Evolutionary conservation across 2,113 vertebrate genomes (phyloP).

Genomic region (Macrotus californicus): DNA sequence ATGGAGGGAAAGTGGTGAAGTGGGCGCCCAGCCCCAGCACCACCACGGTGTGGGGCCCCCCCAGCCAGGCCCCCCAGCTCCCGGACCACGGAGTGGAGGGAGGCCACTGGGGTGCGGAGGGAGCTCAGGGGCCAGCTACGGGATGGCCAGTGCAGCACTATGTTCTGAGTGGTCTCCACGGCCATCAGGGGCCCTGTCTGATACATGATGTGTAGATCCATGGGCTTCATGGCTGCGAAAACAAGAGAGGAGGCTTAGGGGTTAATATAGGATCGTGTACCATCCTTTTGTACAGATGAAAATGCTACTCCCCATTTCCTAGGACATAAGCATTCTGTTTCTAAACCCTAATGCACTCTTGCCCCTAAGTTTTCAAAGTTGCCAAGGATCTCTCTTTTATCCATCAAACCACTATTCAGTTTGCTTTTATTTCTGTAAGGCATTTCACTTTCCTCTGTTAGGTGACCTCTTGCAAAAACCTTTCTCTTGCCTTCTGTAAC

Average conservation of each 20-base stretch:
- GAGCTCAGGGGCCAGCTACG: slow-evolving; percentile 49
- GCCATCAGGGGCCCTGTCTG: slow-evolving; percentile 52
- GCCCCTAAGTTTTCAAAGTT: neutral
- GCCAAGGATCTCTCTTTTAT: neutral
- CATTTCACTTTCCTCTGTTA: neutral
- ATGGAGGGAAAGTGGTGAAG: slow-evolving; percentile 56
- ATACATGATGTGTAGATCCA: slow-evolving; percentile 6
- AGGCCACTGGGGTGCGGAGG: neutral
- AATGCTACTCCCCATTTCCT: neutral
- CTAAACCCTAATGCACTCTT: neutral
- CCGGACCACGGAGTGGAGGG: slow-evolving; percentile 51
- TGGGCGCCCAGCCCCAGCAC: slow-evolving; percentile 59
- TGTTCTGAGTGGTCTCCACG: neutral
- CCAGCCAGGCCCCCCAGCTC: slow-evolving; percentile 41
- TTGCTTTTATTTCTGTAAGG: neutral
- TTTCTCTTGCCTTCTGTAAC: neutral
- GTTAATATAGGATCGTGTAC: neutral
- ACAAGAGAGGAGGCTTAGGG: too few species aligned
- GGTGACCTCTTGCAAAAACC: neutral
- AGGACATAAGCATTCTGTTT: neutral
- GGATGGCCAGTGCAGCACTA: slow-evolving; percentile 38
- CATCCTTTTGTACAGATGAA: neutral
- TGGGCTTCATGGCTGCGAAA: slow-evolving; percentile 32
- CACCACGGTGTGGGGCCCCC: slow-evolving; percentile 37
- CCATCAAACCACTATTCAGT: neutral